These are phyloP conservation scores for Gracilinanus agilis DNA, from an alignment of 2,113 vertebrate genomes.

Conservation along the genomic window DNA sequence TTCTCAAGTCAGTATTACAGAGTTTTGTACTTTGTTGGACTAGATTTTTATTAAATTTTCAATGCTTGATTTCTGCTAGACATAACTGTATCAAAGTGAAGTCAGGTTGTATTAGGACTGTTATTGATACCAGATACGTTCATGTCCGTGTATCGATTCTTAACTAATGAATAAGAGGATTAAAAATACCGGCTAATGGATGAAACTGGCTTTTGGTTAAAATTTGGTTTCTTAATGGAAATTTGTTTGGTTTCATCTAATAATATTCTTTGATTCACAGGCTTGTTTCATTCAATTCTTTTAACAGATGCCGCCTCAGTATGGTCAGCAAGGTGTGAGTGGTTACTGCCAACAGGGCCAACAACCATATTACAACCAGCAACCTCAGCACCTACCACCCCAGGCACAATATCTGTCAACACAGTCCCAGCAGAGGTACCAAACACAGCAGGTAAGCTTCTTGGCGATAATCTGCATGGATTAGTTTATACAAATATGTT, in stretches of 20 bases:
- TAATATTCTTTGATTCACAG: conserved; percentile 54
- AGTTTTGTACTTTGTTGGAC: background rate
- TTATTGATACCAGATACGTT: background rate
- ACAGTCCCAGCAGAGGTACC: conserved; percentile 92
- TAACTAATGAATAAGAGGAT: conserved; percentile 4
- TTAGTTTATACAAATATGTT: no score
- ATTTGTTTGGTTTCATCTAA: background rate
- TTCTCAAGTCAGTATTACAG: background rate
- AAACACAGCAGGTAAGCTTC: conserved; percentile 93
- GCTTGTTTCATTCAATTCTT: conserved; percentile 80
- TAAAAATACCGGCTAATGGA: background rate
- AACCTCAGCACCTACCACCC: conserved; percentile 89
- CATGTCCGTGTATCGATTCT: background rate
- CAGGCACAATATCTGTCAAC: conserved; percentile 88
- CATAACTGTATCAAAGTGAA: background rate
- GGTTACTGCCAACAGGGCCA: conserved; percentile 95
- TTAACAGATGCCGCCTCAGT: conserved; percentile 95
- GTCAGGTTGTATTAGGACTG: conserved; percentile 27
- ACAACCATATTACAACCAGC: conserved; percentile 96
- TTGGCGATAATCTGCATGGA: background rate
- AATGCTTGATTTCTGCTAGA: conserved; percentile 24
- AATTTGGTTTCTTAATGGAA: conserved; percentile 10
- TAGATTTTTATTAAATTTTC: conserved; percentile 27
- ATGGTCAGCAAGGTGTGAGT: conserved; percentile 92
- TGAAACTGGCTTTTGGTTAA: background rate